Evolutionary conservation across 2,888 invertebrate species (phyloP).

Genomic region (Acleris laterana): DNA sequence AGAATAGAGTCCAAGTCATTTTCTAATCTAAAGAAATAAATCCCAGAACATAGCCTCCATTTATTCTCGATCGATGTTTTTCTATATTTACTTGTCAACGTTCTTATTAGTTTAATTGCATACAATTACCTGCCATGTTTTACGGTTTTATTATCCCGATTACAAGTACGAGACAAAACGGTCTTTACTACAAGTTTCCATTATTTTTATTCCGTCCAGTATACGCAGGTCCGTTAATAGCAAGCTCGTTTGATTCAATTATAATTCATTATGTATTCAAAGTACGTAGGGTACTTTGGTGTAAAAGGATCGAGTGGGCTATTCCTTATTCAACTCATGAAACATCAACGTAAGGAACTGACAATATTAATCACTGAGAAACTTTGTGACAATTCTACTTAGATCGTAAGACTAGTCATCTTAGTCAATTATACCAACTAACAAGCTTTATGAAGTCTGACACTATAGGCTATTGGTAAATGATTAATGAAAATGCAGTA

Average conservation of each 20-base stretch:
- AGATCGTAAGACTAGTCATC: too few relatives aligned
- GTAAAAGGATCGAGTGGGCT: conserved; percentile 26
- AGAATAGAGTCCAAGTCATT: too few relatives aligned
- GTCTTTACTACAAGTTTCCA: conserved; percentile 6
- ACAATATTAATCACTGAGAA: too few relatives aligned
- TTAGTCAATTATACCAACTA: too few relatives aligned
- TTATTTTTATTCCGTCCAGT: conserved; percentile 5
- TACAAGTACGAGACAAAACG: conserved; percentile 6
- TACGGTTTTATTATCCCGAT: background rate
- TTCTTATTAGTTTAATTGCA: background rate
- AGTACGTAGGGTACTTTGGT: conserved; percentile 42
- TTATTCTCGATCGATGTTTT: too few relatives aligned
- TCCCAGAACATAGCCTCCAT: too few relatives aligned
- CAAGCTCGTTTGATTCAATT: conserved; percentile 20
- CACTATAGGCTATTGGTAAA: too few relatives aligned
- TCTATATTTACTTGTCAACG: too few relatives aligned
- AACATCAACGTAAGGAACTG: background rate
- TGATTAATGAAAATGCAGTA: too few relatives aligned
- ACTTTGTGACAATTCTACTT: too few relatives aligned
- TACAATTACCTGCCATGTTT: background rate
- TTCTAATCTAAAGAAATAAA: too few relatives aligned
- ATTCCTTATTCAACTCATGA: conserved; percentile 2
- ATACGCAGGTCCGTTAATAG: conserved; percentile 7
- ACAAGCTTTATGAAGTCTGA: too few relatives aligned
- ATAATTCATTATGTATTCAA: conserved; percentile 42